Conservation (phyloP, 2,888 invertebrate genomes). For the Dilophus febrilis region DNA sequence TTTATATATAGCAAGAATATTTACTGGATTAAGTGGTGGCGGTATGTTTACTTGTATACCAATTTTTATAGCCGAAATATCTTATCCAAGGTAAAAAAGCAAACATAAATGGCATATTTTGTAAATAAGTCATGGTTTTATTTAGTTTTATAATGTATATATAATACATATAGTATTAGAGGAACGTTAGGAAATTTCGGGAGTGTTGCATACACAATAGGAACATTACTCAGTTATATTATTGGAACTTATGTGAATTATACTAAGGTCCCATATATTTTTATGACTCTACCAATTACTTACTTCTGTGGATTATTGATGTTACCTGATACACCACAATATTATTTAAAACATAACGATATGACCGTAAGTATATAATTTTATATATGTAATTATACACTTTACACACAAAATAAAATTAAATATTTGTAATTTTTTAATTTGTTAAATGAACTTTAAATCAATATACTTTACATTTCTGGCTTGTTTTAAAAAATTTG, state of each 20-base stretch:
- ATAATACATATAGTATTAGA: constrained; percentile 2
- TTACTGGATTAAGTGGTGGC: constrained; percentile 25
- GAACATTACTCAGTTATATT: constrained; percentile 4
- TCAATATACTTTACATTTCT: no score
- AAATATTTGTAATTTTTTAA: no score
- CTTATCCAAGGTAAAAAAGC: constrained; percentile 21
- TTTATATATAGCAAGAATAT: constrained; percentile 22
- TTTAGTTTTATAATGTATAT: not conserved
- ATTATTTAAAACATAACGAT: constrained; percentile 4
- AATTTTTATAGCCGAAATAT: constrained; percentile 26
- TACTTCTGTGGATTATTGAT: constrained; percentile 3
- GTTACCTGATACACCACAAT: constrained; percentile 6
- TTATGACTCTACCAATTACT: constrained; percentile 3
- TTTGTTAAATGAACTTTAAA: not conserved
- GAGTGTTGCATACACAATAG: constrained; percentile 4
- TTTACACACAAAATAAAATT: no score
- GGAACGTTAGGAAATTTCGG: constrained; percentile 4
- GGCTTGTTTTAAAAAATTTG: no score
- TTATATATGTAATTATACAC: no score
- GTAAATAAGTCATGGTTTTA: no score
- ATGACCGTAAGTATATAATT: not conserved
- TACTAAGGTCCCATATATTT: constrained; percentile 2
- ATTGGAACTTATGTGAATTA: constrained; percentile 5
- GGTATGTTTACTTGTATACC: constrained; percentile 22
- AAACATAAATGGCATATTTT: not conserved